Percentiles rank a stretch among this genome's conserved stretches.
phyloP scores from a whole-genome alignment of 2,888 invertebrate genomes.

The Chromoteleia sp. region DNA sequence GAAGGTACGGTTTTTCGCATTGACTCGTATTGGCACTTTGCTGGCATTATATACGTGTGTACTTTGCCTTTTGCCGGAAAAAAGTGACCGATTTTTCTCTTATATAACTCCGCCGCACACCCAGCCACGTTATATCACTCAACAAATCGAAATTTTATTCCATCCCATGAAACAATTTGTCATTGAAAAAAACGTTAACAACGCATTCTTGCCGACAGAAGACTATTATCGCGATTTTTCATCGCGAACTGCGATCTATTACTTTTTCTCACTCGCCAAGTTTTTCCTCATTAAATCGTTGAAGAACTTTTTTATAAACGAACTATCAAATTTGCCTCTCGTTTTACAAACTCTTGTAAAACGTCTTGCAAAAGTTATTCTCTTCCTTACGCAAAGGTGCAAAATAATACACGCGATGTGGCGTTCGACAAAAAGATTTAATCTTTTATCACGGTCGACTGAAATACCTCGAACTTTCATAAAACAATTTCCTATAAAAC shows the following conservation, averaged over 20 bases:
- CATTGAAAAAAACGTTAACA: slow-evolving; percentile 21
- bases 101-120: slow-evolving; percentile 39
- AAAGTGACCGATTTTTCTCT: slow-evolving; percentile 64
- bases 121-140: slow-evolving; percentile 44
- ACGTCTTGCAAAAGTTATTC: background rate
- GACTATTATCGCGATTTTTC: slow-evolving; percentile 12
- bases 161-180: slow-evolving; percentile 47
- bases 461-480: slow-evolving; percentile 10
- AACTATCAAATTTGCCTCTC: background rate
- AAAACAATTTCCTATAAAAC: slow-evolving; percentile 11
- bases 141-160: slow-evolving; percentile 56
- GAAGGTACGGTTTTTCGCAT: slow-evolving; percentile 61
- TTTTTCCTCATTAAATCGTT: slow-evolving; percentile 3
- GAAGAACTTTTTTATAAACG: slow-evolving; percentile 4
- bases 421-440: slow-evolving; percentile 11
- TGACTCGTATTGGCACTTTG: slow-evolving; percentile 61
- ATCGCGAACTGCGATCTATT: background rate
- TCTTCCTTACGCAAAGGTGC: background rate
- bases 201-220: slow-evolving; percentile 4
- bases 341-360: background rate
- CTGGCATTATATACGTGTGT: slow-evolving; percentile 40
- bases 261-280: background rate
- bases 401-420: slow-evolving; percentile 7
- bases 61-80: slow-evolving; percentile 45
- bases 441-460: slow-evolving; percentile 6